A percentile compares a stretch with the other conserved stretches of the same genome.
Evolutionary conservation across 2,888 invertebrate species (phyloP).

Genomic region (Archaeoteleia sp.): DNA sequence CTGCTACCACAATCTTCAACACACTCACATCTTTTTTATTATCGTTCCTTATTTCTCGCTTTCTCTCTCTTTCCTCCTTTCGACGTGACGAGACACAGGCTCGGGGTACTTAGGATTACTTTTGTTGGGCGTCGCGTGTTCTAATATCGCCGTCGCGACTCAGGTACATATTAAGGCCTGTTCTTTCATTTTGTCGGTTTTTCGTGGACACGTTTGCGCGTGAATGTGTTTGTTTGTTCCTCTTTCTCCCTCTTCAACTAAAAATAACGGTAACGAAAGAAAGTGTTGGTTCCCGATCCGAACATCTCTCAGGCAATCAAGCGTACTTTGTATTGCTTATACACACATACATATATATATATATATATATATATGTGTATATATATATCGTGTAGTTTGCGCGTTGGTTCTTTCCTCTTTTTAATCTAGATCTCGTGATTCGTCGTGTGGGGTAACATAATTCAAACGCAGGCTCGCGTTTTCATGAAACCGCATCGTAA

Average conservation of each 20-base stretch:
- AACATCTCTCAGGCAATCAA: slow-evolving; percentile 6
- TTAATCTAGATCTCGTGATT: too few species aligned
- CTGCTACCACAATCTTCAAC: slow-evolving; percentile 34
- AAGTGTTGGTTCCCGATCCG: too few species aligned
- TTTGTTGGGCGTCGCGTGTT: slow-evolving; percentile 60
- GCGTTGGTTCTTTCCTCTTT: too few species aligned
- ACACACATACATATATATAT: too few species aligned
- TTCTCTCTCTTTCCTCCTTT: slow-evolving; percentile 15
- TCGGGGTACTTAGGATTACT: slow-evolving; percentile 55
- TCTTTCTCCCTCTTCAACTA: slow-evolving; percentile 17
- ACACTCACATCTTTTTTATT: too few species aligned
- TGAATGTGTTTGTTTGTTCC: slow-evolving; percentile 11
- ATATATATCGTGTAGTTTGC: too few species aligned
- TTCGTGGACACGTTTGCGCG: slow-evolving; percentile 29
- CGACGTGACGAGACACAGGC: slow-evolving; percentile 38
- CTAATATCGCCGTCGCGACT: slow-evolving; percentile 62
- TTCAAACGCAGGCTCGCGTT: too few species aligned
- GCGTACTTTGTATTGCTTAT: too few species aligned
- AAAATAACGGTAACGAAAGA: too few species aligned
- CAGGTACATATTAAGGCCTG: slow-evolving; percentile 72
- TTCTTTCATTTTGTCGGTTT: slow-evolving; percentile 54
- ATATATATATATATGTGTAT: too few species aligned
- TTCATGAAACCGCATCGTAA: too few species aligned
- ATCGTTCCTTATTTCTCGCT: slow-evolving; percentile 29
- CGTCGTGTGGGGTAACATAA: too few species aligned